A percentile compares a stretch with the other conserved stretches of the same genome.
Evolutionary conservation across 2,888 invertebrate genomes (phyloP).

Genomic region (Rhagophthalmus giganteus): DNA sequence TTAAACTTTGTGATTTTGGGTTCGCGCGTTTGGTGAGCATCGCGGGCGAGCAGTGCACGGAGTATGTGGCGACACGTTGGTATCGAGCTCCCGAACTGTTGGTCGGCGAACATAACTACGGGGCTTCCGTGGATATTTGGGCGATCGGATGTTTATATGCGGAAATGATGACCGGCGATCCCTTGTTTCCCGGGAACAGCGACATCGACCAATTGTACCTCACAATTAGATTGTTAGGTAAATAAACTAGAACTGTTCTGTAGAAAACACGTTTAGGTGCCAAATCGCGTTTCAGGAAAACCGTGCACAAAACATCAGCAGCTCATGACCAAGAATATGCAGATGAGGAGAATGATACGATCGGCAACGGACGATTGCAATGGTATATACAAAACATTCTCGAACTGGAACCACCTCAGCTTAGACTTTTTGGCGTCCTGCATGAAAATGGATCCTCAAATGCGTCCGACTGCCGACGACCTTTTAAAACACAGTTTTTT

Average conservation of each 20-base stretch:
- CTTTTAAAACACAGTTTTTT: constrained; percentile 71
- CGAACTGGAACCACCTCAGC: constrained; percentile 53
- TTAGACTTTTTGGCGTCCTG: constrained; percentile 57
- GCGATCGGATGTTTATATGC: constrained; percentile 82
- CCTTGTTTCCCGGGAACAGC: constrained; percentile 85
- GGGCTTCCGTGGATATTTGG: constrained; percentile 83
- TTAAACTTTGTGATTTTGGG: constrained; percentile 90
- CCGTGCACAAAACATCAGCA: constrained; percentile 56
- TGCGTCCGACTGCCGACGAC: constrained; percentile 64
- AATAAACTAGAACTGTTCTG: too few species aligned
- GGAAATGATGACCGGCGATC: constrained; percentile 86
- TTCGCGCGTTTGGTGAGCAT: constrained; percentile 76
- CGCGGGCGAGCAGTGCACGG: constrained; percentile 80
- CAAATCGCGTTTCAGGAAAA: constrained; percentile 47
- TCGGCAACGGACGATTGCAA: constrained; percentile 40
- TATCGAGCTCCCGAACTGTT: constrained; percentile 86
- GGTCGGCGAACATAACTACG: constrained; percentile 76
- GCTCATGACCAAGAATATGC: constrained; percentile 54
- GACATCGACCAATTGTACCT: constrained; percentile 86
- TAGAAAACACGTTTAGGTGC: too few species aligned
- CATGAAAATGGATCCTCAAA: constrained; percentile 66
- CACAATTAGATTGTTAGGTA: constrained; percentile 78
- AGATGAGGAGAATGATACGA: constrained; percentile 53
- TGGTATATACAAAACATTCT: constrained; percentile 52
- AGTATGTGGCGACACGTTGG: constrained; percentile 90